Evolutionary conservation across 2,888 invertebrate genomes (phyloP).

Genomic region (Tanypteryx hageni): DNA sequence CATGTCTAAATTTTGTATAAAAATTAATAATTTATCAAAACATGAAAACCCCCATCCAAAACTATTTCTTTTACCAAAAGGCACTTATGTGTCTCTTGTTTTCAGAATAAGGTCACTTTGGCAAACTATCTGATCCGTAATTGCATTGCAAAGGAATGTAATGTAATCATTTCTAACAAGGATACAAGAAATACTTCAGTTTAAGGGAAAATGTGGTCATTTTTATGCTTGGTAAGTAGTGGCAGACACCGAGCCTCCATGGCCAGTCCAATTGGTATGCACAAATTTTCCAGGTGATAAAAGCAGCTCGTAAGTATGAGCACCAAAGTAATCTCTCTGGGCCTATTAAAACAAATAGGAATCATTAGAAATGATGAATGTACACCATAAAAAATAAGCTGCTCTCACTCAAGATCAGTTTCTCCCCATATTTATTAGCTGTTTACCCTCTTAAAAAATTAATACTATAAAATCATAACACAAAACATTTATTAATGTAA

Average conservation of each 20-base stretch:
- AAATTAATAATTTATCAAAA: slow-evolving; percentile 35
- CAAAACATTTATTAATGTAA: too few relatives aligned
- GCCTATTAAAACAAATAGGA: slow-evolving; percentile 78
- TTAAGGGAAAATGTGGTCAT: neutral
- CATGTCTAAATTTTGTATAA: neutral
- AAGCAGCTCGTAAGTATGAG: slow-evolving; percentile 97
- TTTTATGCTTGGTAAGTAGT: slow-evolving; percentile 89
- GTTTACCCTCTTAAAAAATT: neutral
- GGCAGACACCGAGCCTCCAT: slow-evolving; percentile 97
- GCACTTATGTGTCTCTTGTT: neutral
- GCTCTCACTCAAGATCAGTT: too few relatives aligned
- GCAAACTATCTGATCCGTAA: neutral
- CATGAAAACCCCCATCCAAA: slow-evolving; percentile 38
- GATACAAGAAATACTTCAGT: neutral
- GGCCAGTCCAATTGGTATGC: slow-evolving; percentile 99
- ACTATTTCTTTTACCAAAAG: slow-evolving; percentile 24
- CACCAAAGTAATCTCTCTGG: slow-evolving; percentile 98
- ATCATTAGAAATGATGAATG: too few relatives aligned
- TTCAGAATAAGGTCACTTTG: neutral
- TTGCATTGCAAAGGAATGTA: slow-evolving; percentile 58
- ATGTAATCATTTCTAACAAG: slow-evolving; percentile 18
- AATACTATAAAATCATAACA: too few relatives aligned
- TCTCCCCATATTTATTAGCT: too few relatives aligned
- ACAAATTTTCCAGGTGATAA: slow-evolving; percentile 91
- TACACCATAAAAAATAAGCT: too few relatives aligned